Base-by-base conservation (phyloP, 2,113 vertebrate genomes). In the Hystrix cristata region DNA sequence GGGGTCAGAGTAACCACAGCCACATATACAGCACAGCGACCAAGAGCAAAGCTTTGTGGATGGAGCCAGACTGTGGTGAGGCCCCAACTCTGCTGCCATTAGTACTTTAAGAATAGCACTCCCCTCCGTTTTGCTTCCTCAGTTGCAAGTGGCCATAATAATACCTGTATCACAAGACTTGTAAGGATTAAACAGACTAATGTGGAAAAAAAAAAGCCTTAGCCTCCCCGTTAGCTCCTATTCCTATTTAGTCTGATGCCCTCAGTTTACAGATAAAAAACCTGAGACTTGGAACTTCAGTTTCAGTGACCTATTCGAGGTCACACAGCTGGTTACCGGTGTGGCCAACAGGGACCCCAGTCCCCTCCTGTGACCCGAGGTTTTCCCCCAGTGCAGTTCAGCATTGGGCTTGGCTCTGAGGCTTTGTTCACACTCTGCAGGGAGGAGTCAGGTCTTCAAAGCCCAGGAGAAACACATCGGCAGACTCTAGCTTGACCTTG, bases 321-420 rank as follows among this genome's bases (percentile, higher is more conserved):
- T 89, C 91, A 31, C 34, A 43, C 7, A 83, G 65, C 18, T 81
- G 84, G 62, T 57, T 55, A 12, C 76, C 65, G 53, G 59, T 19
- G 65, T 3, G 29, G 85, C 48, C 23, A 86, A 23, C 11, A 55
- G 6, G 6, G 48, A 1, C 18, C 15, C 11, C 14, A 4, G 12
- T 46, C 34, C 34, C 34, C 12, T 12, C 29, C 43, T 8, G 0
- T 4, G 9, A 1, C 0, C 0, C 1, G 18, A 67, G 79, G 46
- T 4, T 7, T 46, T n/a, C 10, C 38, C 38, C 6, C 18, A 29
- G 13, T 25, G n/a, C 48, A 15, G 21, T 53, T 81, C 21, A 31
- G 85, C 12, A 2, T 21, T 16, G 25, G 31, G 64, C 19, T 55
- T 60, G 76, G 57, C 65, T 53, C 43, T 6, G 27, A 55, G 12